phyloP scores from a whole-genome alignment of 2,113 vertebrate genomes.

The Phocoena sinus region DNA sequence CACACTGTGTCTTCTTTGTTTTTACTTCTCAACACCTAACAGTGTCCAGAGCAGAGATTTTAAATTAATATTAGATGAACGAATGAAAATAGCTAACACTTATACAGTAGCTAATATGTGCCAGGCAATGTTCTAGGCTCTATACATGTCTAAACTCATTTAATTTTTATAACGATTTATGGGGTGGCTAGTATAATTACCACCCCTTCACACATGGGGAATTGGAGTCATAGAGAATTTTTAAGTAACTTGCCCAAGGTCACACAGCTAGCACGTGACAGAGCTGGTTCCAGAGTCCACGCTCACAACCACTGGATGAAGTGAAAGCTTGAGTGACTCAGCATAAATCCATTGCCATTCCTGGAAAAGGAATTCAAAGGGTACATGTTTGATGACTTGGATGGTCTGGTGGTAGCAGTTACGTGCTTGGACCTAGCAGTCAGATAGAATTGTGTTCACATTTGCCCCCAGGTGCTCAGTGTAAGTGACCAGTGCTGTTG shows the following conservation, averaged over 20 bases:
- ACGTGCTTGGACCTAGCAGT: not conserved
- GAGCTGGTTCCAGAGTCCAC: not conserved
- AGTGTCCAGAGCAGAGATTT: not conserved
- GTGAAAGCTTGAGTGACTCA: slow-evolving; percentile 7
- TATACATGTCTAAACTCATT: not conserved
- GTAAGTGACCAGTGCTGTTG: not conserved
- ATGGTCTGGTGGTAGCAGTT: not conserved
- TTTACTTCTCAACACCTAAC: not conserved
- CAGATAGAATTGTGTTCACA: not conserved
- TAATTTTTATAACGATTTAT: not conserved
- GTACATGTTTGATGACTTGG: not conserved
- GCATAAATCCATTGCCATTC: not conserved
- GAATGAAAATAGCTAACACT: not conserved
- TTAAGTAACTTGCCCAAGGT: not conserved
- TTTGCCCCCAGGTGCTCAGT: not conserved
- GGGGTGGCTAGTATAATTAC: not conserved
- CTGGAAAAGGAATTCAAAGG: not conserved
- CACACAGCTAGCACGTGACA: not conserved
- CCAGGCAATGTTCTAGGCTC: not conserved
- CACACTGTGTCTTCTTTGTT: not conserved
- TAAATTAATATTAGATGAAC: not conserved
- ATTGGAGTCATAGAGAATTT: not conserved
- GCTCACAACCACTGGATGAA: not conserved
- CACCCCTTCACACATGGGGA: not conserved
- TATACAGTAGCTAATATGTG: not conserved